phyloP scores from a whole-genome alignment of 1,140 invertebrate species.

The Mactra quadrangularis region DNA sequence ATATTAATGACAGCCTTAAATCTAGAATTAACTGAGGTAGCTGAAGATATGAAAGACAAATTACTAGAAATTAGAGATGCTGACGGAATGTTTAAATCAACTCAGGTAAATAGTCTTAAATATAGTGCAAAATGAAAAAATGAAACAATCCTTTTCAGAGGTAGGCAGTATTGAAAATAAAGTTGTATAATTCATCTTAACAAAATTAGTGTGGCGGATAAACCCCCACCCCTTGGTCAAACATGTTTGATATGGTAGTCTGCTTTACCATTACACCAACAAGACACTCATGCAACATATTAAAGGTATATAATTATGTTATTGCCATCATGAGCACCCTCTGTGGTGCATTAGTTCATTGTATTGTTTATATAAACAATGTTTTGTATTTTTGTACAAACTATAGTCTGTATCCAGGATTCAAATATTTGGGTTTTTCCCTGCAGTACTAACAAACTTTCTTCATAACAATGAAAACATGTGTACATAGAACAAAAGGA shows the following conservation, averaged over 20 bases:
- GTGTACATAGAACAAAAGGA: too few relatives aligned
- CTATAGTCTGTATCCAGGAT: too few relatives aligned
- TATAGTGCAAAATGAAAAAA: not conserved
- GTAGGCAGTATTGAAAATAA: too few relatives aligned
- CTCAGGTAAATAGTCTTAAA: slow-evolving; percentile 13
- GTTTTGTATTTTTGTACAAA: too few relatives aligned
- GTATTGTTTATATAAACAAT: too few relatives aligned
- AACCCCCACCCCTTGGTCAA: not conserved
- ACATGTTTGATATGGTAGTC: not conserved
- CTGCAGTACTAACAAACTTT: too few relatives aligned
- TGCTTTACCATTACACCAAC: not conserved
- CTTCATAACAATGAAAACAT: too few relatives aligned
- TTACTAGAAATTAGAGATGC: not conserved
- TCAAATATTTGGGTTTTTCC: too few relatives aligned
- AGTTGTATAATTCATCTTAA: not conserved
- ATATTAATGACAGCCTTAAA: slow-evolving; percentile 16
- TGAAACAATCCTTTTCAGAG: not conserved
- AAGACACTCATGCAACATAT: too few relatives aligned
- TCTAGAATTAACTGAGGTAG: not conserved
- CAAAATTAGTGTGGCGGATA: not conserved
- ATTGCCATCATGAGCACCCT: too few relatives aligned
- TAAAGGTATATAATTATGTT: too few relatives aligned
- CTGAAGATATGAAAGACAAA: not conserved
- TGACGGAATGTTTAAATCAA: slow-evolving; percentile 20
- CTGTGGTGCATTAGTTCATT: too few relatives aligned